Evolutionary conservation across 2,888 invertebrate genomes (phyloP), one percentile per base, ranked within the genome.

Genomic region (Stegana nigrithorax): DNA sequence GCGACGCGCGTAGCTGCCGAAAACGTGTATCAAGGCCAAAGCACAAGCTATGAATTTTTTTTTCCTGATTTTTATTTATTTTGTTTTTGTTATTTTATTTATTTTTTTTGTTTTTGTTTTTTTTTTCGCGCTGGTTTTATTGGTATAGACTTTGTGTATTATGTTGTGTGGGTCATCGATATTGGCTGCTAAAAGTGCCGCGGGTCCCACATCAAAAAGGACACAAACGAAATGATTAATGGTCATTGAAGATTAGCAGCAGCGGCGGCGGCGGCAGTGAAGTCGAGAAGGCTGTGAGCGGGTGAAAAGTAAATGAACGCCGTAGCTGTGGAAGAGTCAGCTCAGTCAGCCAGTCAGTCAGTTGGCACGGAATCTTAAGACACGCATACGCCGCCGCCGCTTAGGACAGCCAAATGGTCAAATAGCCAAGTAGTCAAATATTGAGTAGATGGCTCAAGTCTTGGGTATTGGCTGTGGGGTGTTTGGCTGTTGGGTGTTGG

Each of bases 191-290:
- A 29, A 29, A 53, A 53, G 53, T 29, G 32, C 32, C 32, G 6
- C 12, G 12, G 19, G 53, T 29, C 26, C 25, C 21, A 6, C 44
- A 47, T 23, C 25, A 62, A 42, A n/a, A n/a, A n/a, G n/a, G n/a
- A 58, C 29, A 14, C 66, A 67, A 66, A 66, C 73, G 72, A 80
- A 78, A 81, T 78, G 78, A 78, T 78, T 78, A 78, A 80, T 78
- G 78, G 75, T 70, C 76, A 76, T 71, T 78, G 73, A 66, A 73
- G 81, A 73, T 73, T 74, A 75, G 69, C 74, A 63, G 53, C 10
- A 14, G 39, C 1, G 6, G 12, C 14, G 2, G 39, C 14, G 2
- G n/a, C 39, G 17, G 10, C 26, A 12, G 10, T 10, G 17, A 39
- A 39, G 17, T 8, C 1, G 1, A 39, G n/a, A n/a, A 5, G 14